Evolutionary conservation across 1,140 invertebrate genomes (phyloP), one percentile per base, ranked within the genome.

Genomic region (Phortica variegata): DNA sequence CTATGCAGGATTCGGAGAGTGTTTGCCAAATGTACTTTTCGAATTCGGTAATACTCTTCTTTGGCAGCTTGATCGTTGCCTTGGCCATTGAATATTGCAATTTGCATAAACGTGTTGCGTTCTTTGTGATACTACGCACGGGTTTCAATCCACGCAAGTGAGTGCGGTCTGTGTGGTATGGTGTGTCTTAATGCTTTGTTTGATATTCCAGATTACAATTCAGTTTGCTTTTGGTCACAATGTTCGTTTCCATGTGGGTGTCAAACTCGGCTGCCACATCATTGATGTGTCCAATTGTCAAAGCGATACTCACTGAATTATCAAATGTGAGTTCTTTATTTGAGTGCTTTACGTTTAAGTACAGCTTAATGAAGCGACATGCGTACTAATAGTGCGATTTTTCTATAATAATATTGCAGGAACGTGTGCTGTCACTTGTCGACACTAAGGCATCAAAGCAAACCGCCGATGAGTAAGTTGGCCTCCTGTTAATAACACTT

Each of bases 81-180:
- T 81, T 90, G 18, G 88, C 88, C 0, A 86, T 93, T 3, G 89
- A 93, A 77, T 84, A 90, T 58, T 87, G 87, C 47, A 85, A 88
- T 70, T 74, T 94, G 10, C 91, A 93, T 59, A 84, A 86, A 68
- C 78, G 91, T 50, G 84, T 94, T 8, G 91, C 90, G 0, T 75
- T 93, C 8, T 82, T 81, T 55, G 86, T 89, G 4, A 83, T 93
- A 40, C 83, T 84, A 29, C 73, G 85, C 3, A 83, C 91, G 26
- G 91, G 90, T n/a, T 86, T 84, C 58, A 85, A 81, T 26, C 84
- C 85, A 49, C 78, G 79, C 36, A 79, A 76, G 77, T 81, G 43
- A 58, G 13, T 21, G 59, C 16, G 19, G 10, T 33, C 23, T n/a
- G 32, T n/a, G n/a, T 10, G 42, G 42, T 51, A 37, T 54, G 43